A percentile compares a stretch with the other conserved stretches of the same genome.
These are phyloP conservation scores for Dascillus cervinus DNA, from an alignment of 2,888 invertebrate species.

Conservation along the genomic window DNA sequence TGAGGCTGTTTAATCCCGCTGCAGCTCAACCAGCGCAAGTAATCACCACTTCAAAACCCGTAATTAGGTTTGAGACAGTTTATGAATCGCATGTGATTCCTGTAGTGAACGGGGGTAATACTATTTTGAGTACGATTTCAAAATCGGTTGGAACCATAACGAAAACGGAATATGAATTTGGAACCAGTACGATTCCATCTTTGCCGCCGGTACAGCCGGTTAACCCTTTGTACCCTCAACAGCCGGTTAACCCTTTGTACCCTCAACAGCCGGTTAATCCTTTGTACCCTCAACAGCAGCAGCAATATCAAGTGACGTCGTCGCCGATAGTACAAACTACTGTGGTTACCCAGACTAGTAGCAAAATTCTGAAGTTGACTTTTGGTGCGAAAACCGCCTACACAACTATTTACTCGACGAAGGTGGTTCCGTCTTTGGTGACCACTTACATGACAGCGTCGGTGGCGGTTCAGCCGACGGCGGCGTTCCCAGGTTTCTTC, in stretches of 20 bases:
- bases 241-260: conserved; percentile 33
- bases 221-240: conserved; percentile 37
- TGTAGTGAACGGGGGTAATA: conserved; percentile 65
- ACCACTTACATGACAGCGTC: conserved; percentile 81
- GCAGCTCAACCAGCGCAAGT: conserved; percentile 62
- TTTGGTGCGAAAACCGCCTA: conserved; percentile 88
- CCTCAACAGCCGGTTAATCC: conserved; percentile 43
- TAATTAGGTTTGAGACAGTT: conserved; percentile 67
- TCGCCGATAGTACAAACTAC: conserved; percentile 77
- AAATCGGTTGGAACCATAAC: conserved; percentile 69
- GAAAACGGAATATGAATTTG: conserved; percentile 70
- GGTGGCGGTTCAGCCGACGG: conserved; percentile 61
- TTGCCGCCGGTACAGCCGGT: conserved; percentile 37
- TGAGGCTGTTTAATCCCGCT: conserved; percentile 62
- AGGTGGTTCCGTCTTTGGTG: conserved; percentile 71
- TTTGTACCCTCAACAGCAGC: conserved; percentile 51
- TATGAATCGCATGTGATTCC: conserved; percentile 80
- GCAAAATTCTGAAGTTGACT: conserved; percentile 75
- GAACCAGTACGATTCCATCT: conserved; percentile 59
- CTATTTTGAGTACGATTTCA: conserved; percentile 70
- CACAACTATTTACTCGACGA: conserved; percentile 78
- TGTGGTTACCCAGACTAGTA: conserved; percentile 68
- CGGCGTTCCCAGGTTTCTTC: conserved; percentile 69
- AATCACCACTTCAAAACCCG: conserved; percentile 70
- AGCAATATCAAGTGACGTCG: conserved; percentile 68